phyloP scores from a whole-genome alignment of 2,888 invertebrate species.

The Liposcelis brunnea region DNA sequence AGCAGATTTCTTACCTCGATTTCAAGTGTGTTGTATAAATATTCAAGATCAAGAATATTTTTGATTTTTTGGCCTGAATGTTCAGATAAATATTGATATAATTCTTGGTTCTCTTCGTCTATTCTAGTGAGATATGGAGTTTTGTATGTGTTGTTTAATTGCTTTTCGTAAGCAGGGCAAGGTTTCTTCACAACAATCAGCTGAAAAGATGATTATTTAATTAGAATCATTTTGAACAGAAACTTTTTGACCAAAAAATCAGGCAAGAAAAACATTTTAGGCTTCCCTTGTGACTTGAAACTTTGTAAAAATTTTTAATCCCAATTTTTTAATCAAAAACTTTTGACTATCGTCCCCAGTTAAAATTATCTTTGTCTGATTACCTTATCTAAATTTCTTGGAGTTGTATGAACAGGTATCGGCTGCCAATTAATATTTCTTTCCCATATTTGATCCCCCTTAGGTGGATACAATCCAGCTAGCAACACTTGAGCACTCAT shows the following conservation, averaged over 20 bases:
- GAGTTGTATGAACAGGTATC: slow-evolving; percentile 54
- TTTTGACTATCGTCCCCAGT: background rate
- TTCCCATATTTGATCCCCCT: slow-evolving; percentile 40
- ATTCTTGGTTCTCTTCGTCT: slow-evolving; percentile 8
- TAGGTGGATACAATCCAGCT: slow-evolving; percentile 49
- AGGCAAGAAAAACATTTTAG: too few species aligned
- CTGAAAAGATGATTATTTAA: slow-evolving; percentile 7
- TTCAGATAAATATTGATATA: slow-evolving; percentile 10
- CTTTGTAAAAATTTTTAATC: too few species aligned
- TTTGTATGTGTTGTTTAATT: slow-evolving; percentile 11
- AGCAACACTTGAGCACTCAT: slow-evolving; percentile 15
- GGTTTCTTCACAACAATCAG: slow-evolving; percentile 11
- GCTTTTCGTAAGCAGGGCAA: slow-evolving; percentile 14
- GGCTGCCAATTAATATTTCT: slow-evolving; percentile 50
- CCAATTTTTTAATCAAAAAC: too few species aligned
- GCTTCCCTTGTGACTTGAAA: too few species aligned
- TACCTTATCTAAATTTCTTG: slow-evolving; percentile 20
- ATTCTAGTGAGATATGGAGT: slow-evolving; percentile 2
- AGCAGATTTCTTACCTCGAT: slow-evolving; percentile 12
- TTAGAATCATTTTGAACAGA: background rate
- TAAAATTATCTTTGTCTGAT: slow-evolving; percentile 6
- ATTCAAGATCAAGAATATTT: slow-evolving; percentile 10
- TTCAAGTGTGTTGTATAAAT: slow-evolving; percentile 11
- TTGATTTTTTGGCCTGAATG: slow-evolving; percentile 10
- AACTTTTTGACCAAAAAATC: background rate